A percentile compares a stretch with the other conserved stretches of the same genome.
Conservation (phyloP, 2,888 invertebrate species). For the Drosophila neoperkinsi region DNA sequence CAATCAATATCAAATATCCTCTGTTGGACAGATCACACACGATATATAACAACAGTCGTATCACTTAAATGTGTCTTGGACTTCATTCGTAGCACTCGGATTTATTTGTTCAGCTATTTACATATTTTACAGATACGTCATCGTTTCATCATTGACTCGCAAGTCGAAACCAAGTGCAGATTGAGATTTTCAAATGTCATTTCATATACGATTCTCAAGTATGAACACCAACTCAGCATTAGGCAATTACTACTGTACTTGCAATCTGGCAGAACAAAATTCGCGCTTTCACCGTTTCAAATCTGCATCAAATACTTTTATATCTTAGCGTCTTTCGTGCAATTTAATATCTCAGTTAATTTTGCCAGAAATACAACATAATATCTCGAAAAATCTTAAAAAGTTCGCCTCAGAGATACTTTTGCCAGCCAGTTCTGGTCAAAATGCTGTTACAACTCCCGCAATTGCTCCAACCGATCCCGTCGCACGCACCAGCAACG, state of each 20-base stretch:
- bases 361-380: neutral
- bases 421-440: slow-evolving; percentile 6
- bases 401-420: slow-evolving; percentile 14
- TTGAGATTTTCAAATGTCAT: neutral
- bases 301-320: slow-evolving; percentile 1
- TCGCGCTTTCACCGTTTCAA: neutral
- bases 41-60: neutral
- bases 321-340: neutral
- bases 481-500: slow-evolving; percentile 17
- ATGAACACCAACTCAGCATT: neutral
- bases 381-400: slow-evolving; percentile 25
- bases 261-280: neutral
- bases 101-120: neutral
- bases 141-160: too few species aligned
- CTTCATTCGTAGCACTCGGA: neutral
- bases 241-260: neutral
- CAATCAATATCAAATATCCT: neutral
- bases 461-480: slow-evolving; percentile 14
- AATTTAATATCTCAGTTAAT: neutral
- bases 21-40: neutral
- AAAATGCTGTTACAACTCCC: slow-evolving; percentile 36
- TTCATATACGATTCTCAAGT: neutral
- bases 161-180: neutral
- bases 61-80: neutral
- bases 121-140: neutral